Evolutionary conservation across 2,113 vertebrate species (phyloP).

Genomic region (Rhombomys opimus): DNA sequence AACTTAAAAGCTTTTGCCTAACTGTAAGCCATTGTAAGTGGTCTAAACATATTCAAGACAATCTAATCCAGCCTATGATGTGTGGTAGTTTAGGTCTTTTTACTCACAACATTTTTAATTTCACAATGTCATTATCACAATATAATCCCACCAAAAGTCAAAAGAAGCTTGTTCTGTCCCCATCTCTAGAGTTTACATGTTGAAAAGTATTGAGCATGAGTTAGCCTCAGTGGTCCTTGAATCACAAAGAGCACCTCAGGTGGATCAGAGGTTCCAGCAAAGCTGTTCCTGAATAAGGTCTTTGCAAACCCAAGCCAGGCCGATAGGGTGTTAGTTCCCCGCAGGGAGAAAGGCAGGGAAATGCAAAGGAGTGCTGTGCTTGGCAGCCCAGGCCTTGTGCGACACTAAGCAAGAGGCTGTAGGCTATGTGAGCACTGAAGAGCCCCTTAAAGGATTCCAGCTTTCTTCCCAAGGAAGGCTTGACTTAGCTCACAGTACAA

Average conservation of each 20-base stretch:
- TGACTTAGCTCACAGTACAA: constrained; percentile 67
- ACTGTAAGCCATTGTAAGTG: neutral
- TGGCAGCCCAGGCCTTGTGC: neutral
- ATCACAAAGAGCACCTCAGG: neutral
- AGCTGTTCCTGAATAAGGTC: neutral
- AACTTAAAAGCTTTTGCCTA: neutral
- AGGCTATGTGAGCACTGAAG: neutral
- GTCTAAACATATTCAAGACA: neutral
- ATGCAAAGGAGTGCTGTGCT: neutral
- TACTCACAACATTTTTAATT: neutral
- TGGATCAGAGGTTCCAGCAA: neutral
- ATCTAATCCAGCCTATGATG: neutral
- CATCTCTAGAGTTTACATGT: neutral
- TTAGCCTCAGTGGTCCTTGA: neutral
- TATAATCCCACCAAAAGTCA: neutral
- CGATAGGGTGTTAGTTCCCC: neutral
- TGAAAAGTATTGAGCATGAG: neutral
- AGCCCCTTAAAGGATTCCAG: constrained; percentile 63
- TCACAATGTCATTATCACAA: neutral
- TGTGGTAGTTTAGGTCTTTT: neutral
- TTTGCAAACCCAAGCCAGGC: neutral
- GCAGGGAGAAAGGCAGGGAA: fast-evolving
- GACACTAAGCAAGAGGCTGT: neutral
- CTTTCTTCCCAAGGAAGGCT: constrained; percentile 70
- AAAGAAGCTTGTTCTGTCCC: neutral